These are phyloP conservation scores for Hippocampus barbouri DNA, from an alignment of 2,113 vertebrate genomes.

Conservation along the genomic window DNA sequence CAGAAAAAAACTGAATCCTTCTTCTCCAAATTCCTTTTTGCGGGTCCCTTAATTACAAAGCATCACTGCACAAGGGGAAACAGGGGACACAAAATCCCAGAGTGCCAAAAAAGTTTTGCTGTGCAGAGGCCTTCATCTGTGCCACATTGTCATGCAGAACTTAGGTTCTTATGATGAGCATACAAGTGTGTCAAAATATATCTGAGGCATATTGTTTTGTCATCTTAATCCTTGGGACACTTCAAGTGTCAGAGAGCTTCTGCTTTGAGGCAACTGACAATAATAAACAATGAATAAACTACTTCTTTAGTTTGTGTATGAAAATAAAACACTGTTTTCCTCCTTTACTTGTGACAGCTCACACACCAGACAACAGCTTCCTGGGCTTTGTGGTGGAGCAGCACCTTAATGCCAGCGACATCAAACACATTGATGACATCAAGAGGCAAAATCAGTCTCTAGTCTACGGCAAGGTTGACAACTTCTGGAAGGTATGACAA, in stretches of 20 bases:
- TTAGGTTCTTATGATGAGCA: background rate
- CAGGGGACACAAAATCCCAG: background rate
- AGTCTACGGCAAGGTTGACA: conserved; percentile 97
- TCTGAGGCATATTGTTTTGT: background rate
- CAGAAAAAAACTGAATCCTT: too few relatives aligned
- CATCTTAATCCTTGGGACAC: background rate
- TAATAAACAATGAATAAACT: background rate
- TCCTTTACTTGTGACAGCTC: conserved; percentile 72
- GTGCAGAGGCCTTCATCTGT: background rate
- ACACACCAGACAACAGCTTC: conserved; percentile 98
- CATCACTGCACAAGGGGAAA: conserved; percentile 26
- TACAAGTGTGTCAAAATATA: background rate
- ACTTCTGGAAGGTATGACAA: conserved; percentile 93
- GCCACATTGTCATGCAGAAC: background rate
- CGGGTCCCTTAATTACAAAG: conserved; percentile 55
- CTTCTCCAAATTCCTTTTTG: too few relatives aligned
- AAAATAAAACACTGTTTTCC: background rate
- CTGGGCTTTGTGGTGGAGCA: conserved; percentile 98
- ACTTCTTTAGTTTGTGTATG: background rate
- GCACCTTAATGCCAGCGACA: conserved; percentile 95
- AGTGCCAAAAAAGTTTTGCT: background rate
- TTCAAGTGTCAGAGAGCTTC: background rate
- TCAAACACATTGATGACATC: conserved; percentile 91
- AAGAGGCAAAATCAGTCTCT: conserved; percentile 98
- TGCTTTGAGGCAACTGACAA: background rate